Percentiles rank a stretch among this genome's conserved stretches.
Evolutionary conservation across 2,888 invertebrate species (phyloP).

Genomic region (Agrochola lota): DNA sequence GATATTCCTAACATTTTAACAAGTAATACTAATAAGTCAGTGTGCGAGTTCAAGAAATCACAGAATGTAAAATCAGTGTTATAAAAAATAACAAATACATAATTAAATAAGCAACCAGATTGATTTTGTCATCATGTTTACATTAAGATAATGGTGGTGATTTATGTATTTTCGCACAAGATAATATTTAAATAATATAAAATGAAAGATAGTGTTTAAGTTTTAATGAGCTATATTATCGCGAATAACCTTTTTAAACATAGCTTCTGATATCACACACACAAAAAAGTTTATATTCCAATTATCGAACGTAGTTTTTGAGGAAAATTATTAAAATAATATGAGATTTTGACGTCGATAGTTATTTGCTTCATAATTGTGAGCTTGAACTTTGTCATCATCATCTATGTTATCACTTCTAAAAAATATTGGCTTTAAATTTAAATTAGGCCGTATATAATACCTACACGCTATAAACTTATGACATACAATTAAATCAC

Average conservation of each 20-base stretch:
- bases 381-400: background rate
- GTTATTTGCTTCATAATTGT: background rate
- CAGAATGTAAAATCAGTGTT: too few species aligned
- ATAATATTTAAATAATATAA: background rate
- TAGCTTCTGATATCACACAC: background rate
- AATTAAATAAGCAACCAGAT: too few species aligned
- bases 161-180: background rate
- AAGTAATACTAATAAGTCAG: too few species aligned
- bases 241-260: background rate
- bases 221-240: background rate
- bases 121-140: too few species aligned
- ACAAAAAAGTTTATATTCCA: background rate
- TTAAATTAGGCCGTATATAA: background rate
- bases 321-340: background rate
- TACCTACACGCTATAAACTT: constrained; percentile 15
- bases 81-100: too few species aligned
- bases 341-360: background rate
- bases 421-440: background rate
- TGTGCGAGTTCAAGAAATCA: too few species aligned
- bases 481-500: constrained; percentile 8
- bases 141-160: background rate
- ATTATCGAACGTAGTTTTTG: background rate
- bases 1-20: too few species aligned
- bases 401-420: background rate
- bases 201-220: background rate